Evolutionary conservation across 2,113 vertebrate species (phyloP).

Genomic region (Mohoua ochrocephala): DNA sequence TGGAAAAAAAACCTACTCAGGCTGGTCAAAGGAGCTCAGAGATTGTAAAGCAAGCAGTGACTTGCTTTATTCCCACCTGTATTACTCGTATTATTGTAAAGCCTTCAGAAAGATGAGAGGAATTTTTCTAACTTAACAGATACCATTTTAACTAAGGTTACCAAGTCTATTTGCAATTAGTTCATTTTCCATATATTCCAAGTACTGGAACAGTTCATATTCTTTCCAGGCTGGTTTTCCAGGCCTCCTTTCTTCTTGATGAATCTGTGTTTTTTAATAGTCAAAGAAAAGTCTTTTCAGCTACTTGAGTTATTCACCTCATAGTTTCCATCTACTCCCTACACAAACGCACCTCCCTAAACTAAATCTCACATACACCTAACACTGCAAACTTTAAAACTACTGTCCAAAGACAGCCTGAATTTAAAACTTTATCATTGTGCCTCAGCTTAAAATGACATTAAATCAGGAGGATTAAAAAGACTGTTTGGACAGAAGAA

Average conservation of each 20-base stretch:
- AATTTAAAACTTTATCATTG: neutral
- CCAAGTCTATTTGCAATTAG: neutral
- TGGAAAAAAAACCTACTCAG: neutral
- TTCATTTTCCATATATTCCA: neutral
- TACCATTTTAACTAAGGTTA: neutral
- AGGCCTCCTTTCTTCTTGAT: neutral
- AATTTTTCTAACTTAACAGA: neutral
- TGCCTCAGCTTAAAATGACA: neutral
- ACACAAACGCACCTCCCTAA: neutral
- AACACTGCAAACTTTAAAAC: neutral
- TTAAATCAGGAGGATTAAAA: neutral
- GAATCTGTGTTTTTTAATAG: neutral
- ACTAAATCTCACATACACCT: neutral
- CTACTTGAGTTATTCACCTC: neutral
- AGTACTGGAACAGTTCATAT: neutral
- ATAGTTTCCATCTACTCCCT: neutral
- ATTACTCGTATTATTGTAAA: neutral
- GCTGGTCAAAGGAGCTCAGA: neutral
- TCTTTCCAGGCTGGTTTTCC: neutral
- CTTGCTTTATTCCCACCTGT: neutral
- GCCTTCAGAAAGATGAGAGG: neutral
- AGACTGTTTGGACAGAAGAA: neutral
- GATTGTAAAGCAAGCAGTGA: neutral
- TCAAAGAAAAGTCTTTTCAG: neutral
- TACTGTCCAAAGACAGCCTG: neutral